Evolutionary conservation across 2,888 invertebrate genomes (phyloP), one percentile per base, ranked within the genome.

Genomic region (Ethmia dodecea): DNA sequence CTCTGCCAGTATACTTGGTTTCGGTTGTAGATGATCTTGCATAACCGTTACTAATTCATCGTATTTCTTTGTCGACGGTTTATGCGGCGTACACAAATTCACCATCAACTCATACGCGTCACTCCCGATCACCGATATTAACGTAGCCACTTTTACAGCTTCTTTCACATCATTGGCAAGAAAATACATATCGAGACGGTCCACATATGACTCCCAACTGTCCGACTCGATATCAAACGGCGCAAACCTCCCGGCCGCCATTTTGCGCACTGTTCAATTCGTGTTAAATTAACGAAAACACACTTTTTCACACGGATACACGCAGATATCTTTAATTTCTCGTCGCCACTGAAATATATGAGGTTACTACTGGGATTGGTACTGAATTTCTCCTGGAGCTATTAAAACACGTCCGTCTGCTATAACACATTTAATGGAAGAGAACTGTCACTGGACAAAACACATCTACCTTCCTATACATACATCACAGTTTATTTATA

Each of bases 121-220:
- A 12, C 8, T 12, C 3, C 37, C 37, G 2, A 33, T 30, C 5
- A 38, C 37, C 1, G 40, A 27, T 9, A 41, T 41, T 10, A 41
- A 32, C 1, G 40, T 41, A 3, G 40, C 20, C 5, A 35, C 35
- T 30, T 37, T 20, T 11, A 33, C 5, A 8, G 6, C 27, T n/a
- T 1, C 8, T 12, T 36, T 31, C n/a, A 36, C 30, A 2, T 26
- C 24, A 10, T 40, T 40, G 3, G 13, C 40, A 1, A 29, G 3
- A 25, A 40, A 40, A 31, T 33, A 40, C 12, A 26, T 28, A 9
- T 33, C 40, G 3, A 40, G 10, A 9, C 35, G 31, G 9, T 35
- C 35, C 3, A 30, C 13, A 13, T 38, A 38, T 3, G 5, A 3
- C 3, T 27, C 14, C 38, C 38, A 38, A 26, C 14, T 8, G 13